These are phyloP conservation scores for Glareola pratincola DNA, from an alignment of 2,113 vertebrate genomes.

Conservation along the genomic window DNA sequence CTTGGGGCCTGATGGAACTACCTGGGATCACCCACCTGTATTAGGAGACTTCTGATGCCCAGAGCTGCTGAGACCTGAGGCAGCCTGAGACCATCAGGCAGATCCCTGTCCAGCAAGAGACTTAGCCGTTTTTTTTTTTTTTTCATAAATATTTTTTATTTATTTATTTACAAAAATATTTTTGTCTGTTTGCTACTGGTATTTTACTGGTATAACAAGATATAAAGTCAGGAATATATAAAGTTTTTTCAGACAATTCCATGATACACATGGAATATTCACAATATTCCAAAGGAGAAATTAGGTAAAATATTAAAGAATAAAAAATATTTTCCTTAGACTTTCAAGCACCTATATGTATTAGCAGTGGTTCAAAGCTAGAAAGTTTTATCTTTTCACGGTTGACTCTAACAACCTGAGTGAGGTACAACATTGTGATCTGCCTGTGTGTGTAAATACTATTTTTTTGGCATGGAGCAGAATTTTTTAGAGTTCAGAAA, in stretches of 20 bases:
- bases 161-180: too few relatives aligned
- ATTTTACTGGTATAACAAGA: not conserved
- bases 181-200: not conserved
- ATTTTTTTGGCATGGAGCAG: not conserved
- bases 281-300: not conserved
- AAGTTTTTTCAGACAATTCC: not conserved
- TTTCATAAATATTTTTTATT: not conserved
- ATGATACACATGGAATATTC: not conserved
- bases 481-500: not conserved
- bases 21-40: not conserved
- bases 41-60: not conserved
- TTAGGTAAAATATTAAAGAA: not conserved
- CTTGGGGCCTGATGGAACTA: not conserved
- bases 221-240: not conserved
- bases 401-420: not conserved
- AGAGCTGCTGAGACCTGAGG: not conserved
- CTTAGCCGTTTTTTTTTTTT: too few relatives aligned
- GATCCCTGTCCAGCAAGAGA: not conserved
- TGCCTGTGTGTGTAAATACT: not conserved
- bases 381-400: not conserved
- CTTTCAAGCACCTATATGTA: not conserved
- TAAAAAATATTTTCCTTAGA: not conserved
- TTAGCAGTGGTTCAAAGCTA: not conserved
- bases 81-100: not conserved
- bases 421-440: accelerated